Conservation (phyloP, 1,140 invertebrate species). For the Sycophaga agraensis region DNA sequence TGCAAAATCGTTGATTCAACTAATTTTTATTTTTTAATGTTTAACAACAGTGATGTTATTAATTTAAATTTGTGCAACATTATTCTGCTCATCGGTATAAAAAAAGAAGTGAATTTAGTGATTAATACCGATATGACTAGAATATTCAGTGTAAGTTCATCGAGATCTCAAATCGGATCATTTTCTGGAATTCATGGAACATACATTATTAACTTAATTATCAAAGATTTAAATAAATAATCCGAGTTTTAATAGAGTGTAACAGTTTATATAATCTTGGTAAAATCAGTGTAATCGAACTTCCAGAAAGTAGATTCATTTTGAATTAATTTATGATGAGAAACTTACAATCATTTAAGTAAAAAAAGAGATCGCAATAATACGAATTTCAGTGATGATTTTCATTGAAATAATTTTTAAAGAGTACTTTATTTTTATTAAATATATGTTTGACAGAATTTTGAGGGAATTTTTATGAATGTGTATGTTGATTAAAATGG, state of each 20-base stretch:
- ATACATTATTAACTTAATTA: constrained; percentile 13
- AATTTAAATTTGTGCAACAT: constrained; percentile 11
- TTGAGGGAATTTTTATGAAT: constrained; percentile 21
- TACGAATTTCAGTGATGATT: constrained; percentile 16
- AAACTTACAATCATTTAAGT: constrained; percentile 17
- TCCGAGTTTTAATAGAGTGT: constrained; percentile 4
- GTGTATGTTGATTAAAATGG: constrained; percentile 8
- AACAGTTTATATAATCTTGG: constrained; percentile 7
- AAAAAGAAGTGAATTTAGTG: constrained; percentile 17
- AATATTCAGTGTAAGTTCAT: constrained; percentile 5
- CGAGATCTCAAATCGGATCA: constrained; percentile 10
- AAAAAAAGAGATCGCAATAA: constrained; percentile 24
- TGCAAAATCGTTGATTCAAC: too few relatives aligned
- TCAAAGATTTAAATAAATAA: constrained; percentile 19
- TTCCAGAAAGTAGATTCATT: constrained; percentile 18
- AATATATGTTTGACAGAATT: constrained; percentile 22
- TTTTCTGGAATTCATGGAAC: constrained; percentile 14
- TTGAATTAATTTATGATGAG: constrained; percentile 8
- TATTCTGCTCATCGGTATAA: neutral
- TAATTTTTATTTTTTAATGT: too few relatives aligned
- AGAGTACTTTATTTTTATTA: constrained; percentile 31
- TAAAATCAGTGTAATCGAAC: constrained; percentile 10
- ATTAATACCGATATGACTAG: constrained; percentile 15
- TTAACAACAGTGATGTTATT: constrained; percentile 17
- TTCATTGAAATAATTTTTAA: constrained; percentile 26